Conservation (phyloP, 2,888 invertebrate genomes). For the Protophormia terraenovae region DNA sequence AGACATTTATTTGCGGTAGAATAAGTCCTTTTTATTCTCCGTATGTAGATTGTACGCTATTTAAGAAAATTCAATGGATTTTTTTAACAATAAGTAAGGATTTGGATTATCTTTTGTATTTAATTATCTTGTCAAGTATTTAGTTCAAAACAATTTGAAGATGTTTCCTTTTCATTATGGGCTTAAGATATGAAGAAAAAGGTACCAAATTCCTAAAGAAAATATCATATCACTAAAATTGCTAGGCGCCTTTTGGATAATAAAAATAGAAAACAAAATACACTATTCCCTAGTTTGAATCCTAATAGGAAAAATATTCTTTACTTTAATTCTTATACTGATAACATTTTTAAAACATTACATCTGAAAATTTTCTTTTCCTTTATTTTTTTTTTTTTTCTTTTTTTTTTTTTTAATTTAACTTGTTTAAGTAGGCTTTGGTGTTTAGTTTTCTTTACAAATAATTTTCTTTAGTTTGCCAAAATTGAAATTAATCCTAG, state of each 20-base stretch:
- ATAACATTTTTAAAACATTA: too few relatives aligned
- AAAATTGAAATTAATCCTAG: not conserved
- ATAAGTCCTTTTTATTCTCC: constrained; percentile 56
- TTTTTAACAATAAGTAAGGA: constrained; percentile 59
- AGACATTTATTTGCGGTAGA: constrained; percentile 62
- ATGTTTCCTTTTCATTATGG: constrained; percentile 46
- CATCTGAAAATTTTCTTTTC: too few relatives aligned
- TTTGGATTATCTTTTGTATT: constrained; percentile 66
- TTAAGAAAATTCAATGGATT: constrained; percentile 23
- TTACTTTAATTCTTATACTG: not conserved
- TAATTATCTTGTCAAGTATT: constrained; percentile 67
- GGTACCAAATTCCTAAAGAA: not conserved
- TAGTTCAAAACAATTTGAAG: constrained; percentile 56
- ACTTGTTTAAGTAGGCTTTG: not conserved
- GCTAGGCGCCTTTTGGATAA: constrained; percentile 18
- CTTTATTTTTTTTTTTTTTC: not conserved
- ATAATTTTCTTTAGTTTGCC: not conserved
- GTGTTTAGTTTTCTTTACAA: not conserved
- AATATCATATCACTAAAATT: not conserved
- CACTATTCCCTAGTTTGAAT: not conserved
- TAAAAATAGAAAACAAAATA: not conserved
- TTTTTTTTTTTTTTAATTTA: not conserved
- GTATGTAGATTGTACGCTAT: constrained; percentile 28
- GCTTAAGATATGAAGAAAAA: not conserved
- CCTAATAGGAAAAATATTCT: not conserved